phyloP scores from a whole-genome alignment of 2,113 vertebrate genomes.

The Ailurus styani region DNA sequence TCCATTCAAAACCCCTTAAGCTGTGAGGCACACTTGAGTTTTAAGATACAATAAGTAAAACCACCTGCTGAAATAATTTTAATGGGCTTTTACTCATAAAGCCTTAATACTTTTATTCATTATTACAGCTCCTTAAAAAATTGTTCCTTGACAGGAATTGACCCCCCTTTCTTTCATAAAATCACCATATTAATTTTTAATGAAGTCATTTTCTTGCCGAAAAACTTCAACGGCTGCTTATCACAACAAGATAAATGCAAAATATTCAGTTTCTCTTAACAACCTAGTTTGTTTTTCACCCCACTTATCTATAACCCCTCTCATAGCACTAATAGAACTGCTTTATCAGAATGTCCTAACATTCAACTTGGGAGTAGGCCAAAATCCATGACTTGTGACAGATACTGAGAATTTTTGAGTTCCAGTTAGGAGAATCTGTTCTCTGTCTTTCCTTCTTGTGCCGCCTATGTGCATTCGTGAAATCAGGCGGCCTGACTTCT shows the following conservation, averaged over 20 bases:
- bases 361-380: not conserved
- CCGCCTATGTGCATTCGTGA: not conserved
- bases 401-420: not conserved
- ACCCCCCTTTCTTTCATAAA: not conserved
- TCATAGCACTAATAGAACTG: not conserved
- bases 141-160: not conserved
- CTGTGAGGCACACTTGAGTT: not conserved
- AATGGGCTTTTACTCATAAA: not conserved
- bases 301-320: not conserved
- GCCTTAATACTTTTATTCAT: conserved; percentile 28
- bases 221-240: not conserved
- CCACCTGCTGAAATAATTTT: not conserved
- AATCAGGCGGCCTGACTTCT: not conserved
- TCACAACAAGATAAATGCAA: not conserved
- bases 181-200: conserved; percentile 31
- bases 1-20: not conserved
- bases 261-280: not conserved
- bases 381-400: not conserved
- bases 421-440: not conserved
- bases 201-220: conserved; percentile 27
- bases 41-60: not conserved
- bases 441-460: not conserved
- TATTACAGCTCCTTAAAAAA: not conserved
- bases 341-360: not conserved
- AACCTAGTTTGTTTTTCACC: not conserved